phyloP scores from a whole-genome alignment of 2,888 invertebrate species.

The Drosophila pseudotalamancana region DNA sequence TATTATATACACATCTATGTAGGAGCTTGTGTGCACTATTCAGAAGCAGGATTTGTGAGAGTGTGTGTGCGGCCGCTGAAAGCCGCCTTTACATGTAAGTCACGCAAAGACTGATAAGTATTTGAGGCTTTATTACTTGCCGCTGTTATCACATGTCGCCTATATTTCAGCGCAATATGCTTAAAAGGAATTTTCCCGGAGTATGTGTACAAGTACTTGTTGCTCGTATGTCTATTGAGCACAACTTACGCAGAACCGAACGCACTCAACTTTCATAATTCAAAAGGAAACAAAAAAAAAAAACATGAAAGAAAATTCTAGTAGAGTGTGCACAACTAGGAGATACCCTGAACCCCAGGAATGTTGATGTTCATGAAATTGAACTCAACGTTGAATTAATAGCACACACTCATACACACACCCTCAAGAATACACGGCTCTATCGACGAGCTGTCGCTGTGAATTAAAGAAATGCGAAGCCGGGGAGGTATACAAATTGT shows the following conservation, averaged over 20 bases:
- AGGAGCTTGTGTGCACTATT: constrained; percentile 8
- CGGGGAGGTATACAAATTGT: no score
- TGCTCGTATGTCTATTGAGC: constrained; percentile 35
- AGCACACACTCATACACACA: no score
- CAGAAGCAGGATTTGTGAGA: background rate
- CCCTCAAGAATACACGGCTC: no score
- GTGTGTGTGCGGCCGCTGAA: constrained; percentile 39
- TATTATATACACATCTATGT: constrained; percentile 1
- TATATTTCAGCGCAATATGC: constrained; percentile 56
- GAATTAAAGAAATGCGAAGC: no score
- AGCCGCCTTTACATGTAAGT: constrained; percentile 72
- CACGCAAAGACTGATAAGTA: constrained; percentile 70
- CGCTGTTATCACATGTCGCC: constrained; percentile 59
- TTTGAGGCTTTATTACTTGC: constrained; percentile 68
- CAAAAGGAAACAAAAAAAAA: no score
- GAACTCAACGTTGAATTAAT: no score
- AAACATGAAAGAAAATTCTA: no score
- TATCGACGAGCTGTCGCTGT: no score
- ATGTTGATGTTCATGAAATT: no score
- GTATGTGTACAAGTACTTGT: constrained; percentile 48
- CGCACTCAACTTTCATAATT: constrained; percentile 67
- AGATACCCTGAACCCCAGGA: no score
- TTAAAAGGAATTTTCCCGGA: constrained; percentile 28
- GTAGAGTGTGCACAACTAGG: no score
- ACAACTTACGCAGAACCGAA: constrained; percentile 33